Conservation (phyloP, 2,888 invertebrate species). For the Ypsolopha scabrella region DNA sequence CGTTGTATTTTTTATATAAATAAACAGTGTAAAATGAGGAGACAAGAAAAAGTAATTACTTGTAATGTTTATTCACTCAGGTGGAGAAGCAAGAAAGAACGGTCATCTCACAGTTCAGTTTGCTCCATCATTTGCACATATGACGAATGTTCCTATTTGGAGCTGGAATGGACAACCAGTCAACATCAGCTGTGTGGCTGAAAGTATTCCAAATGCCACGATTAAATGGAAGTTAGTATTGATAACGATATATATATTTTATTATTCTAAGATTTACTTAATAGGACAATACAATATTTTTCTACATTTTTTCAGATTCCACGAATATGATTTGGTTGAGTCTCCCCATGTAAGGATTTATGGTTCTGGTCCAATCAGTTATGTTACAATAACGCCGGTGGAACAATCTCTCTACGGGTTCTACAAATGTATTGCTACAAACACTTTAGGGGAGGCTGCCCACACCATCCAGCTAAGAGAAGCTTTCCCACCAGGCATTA, state of each 20-base stretch:
- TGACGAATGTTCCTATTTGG: constrained; percentile 80
- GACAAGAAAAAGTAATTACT: too few relatives aligned
- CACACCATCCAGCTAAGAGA: constrained; percentile 79
- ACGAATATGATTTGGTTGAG: constrained; percentile 65
- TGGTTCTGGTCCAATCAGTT: constrained; percentile 79
- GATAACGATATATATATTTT: not conserved
- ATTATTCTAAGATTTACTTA: not conserved
- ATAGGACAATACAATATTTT: not conserved
- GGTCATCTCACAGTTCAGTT: constrained; percentile 89
- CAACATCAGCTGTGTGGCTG: constrained; percentile 90
- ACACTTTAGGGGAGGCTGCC: constrained; percentile 77
- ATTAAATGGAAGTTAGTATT: constrained; percentile 81
- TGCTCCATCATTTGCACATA: constrained; percentile 81
- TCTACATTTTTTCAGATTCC: constrained; percentile 34
- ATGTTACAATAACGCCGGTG: constrained; percentile 76
- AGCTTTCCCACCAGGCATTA: constrained; percentile 77
- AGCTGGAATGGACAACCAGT: constrained; percentile 86
- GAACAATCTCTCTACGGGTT: constrained; percentile 76
- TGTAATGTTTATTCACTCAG: constrained; percentile 17
- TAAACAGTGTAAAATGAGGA: too few relatives aligned
- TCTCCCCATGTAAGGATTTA: constrained; percentile 71
- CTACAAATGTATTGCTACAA: constrained; percentile 87
- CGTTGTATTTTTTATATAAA: too few relatives aligned
- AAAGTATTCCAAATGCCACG: constrained; percentile 91
- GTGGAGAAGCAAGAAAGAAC: constrained; percentile 79